Base-by-base conservation (phyloP, 1,140 invertebrate species). In the Camponotus floridanus region DNA sequence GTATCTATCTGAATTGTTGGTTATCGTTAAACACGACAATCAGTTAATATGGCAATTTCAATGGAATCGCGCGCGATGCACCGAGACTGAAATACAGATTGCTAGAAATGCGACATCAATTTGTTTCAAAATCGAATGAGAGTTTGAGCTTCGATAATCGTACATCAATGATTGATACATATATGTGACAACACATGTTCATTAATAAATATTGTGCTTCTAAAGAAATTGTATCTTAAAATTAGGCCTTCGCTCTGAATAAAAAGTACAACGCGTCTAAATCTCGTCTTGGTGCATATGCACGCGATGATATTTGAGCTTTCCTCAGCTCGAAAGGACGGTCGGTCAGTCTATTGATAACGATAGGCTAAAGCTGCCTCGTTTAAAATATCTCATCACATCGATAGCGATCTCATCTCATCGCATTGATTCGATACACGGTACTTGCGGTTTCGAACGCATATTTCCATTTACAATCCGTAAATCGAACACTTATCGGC, bases 291-390 rank as follows among this genome's bases (percentile, higher is more conserved):
- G 64, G 45, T 80, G 76, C 64, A 68, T 39, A 21, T 51, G 33
- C 62, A 42, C 45, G 31, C 61, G 45, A 55, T 51, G 13, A 15
- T 39, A 8, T 13, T 80, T 13, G 45, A 78, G 18, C 65, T 62
- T 68, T 15, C 11, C 26, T 42, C 65, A 65, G 45, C 31, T 86
- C 51, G 74, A 87, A 87, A 87, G 87, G 88, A 91, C 87, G 87
- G 83, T 90, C 88, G 83, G 74, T 92, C 92, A 91, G 91, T 92
- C 91, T 91, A 87, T 91, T 80, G 78, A 84, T 90, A 91, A 90
- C 70, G 91, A 89, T 89, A 81, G 79, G 87, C 84, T 65, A 65
- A 36, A 85, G 86, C 62, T 86, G 71, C 62, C 76, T 48, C 67
- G 26, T 26, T 26, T 26, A 26, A 36, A 5, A 6, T 67, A 31